Evolutionary conservation across 92 coral and sea anemone species (phyloP).

Genomic region (Epizoanthus ramosus): DNA sequence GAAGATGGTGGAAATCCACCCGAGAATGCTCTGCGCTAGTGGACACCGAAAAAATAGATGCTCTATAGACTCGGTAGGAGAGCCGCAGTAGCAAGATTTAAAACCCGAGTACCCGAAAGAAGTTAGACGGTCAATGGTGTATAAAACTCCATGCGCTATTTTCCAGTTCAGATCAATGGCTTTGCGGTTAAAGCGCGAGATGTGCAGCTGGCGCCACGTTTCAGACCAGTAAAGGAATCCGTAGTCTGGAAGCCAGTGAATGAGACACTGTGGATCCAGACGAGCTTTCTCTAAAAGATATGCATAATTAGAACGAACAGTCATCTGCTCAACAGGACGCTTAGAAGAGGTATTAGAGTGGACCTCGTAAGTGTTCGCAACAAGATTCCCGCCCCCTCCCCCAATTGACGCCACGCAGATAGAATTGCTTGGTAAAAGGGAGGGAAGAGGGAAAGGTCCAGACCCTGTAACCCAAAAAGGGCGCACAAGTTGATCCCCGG

Average conservation of each 20-base stretch:
- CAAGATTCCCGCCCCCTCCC: neutral
- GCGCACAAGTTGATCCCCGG: neutral
- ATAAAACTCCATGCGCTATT: constrained; percentile 50
- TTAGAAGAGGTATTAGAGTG: neutral
- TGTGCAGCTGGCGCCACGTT: constrained; percentile 16
- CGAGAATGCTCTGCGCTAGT: too few relatives aligned
- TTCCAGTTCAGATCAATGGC: constrained; percentile 35
- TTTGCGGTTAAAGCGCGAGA: neutral
- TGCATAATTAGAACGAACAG: neutral
- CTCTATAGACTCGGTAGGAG: neutral
- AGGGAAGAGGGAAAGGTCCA: neutral
- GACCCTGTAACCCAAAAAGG: neutral
- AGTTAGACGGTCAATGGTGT: constrained; percentile 29
- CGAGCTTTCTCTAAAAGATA: neutral
- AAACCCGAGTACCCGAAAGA: neutral
- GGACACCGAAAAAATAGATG: too few relatives aligned
- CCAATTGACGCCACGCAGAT: neutral
- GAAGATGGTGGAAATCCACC: too few relatives aligned
- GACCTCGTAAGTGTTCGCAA: neutral
- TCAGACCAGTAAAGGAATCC: neutral
- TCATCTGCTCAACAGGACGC: neutral
- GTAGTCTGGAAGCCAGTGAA: neutral
- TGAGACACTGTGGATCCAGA: constrained; percentile 7
- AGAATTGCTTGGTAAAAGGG: neutral
- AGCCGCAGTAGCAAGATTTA: constrained; percentile 18